These are phyloP conservation scores for Acrossocheilus wenchowensis DNA, from an alignment of 2,797 vertebrate species.

Conservation along the genomic window DNA sequence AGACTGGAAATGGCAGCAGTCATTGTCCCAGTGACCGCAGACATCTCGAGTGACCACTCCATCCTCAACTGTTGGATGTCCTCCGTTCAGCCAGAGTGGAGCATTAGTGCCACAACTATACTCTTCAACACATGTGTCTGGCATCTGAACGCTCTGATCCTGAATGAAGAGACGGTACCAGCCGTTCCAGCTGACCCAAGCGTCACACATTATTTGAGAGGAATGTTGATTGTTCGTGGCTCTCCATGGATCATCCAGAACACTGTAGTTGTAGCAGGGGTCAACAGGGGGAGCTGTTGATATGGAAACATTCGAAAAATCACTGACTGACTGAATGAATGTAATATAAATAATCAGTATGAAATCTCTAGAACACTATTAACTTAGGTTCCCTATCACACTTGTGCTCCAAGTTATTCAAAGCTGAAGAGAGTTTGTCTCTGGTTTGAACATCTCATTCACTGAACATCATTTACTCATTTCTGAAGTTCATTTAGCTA, in stretches of 20 bases:
- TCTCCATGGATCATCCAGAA: conserved; percentile 39
- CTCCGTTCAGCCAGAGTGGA: not conserved
- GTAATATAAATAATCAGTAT: not conserved
- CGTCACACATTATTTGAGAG: not conserved
- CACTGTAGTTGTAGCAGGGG: conserved; percentile 28
- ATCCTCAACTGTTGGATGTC: not conserved
- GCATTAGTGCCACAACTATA: not conserved
- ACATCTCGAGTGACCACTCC: not conserved
- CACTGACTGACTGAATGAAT: too few species aligned
- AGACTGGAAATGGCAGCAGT: not conserved
- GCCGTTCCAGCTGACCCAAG: conserved; percentile 28
- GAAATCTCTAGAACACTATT: too few species aligned
- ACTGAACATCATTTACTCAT: too few species aligned
- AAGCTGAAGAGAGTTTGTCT: too few species aligned
- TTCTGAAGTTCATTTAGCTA: too few species aligned
- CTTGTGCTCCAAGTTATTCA: too few species aligned
- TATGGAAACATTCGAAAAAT: not conserved
- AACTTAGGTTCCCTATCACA: too few species aligned
- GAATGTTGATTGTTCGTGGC: conserved; percentile 20
- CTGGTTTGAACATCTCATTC: too few species aligned
- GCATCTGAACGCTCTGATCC: conserved; percentile 30
- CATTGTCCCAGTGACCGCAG: not conserved
- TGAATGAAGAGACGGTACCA: conserved; percentile 27
- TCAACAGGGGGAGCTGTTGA: not conserved
- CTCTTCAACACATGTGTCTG: conserved; percentile 34